Conservation (phyloP, 2,888 invertebrate species). For the Furcula furcula region DNA sequence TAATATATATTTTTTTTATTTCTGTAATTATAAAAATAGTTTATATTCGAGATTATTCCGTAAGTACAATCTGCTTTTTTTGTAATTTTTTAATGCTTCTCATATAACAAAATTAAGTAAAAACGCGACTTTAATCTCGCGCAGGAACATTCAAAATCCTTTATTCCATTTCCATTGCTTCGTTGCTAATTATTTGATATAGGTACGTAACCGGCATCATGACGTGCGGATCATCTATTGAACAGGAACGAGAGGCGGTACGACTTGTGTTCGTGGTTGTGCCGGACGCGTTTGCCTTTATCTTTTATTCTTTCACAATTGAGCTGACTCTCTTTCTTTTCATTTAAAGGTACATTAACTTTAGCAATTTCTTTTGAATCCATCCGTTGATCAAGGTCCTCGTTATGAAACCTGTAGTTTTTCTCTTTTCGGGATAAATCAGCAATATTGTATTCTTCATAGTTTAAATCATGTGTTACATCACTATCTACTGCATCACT, state of each 20-base stretch:
- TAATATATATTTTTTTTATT: no score
- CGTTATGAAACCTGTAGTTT: not conserved
- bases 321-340: not conserved
- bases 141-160: no score
- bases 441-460: no score
- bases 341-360: not conserved
- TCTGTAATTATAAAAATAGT: no score
- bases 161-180: not conserved
- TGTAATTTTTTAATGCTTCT: no score
- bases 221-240: not conserved
- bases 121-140: no score
- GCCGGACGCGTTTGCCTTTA: not conserved
- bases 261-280: not conserved
- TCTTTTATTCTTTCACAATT: not conserved
- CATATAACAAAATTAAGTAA: no score
- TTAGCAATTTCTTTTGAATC: not conserved
- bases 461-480: not conserved
- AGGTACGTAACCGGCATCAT: not conserved
- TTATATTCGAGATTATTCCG: no score
- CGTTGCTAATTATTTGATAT: not conserved
- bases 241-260: not conserved
- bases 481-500: not conserved
- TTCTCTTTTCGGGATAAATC: not conserved
- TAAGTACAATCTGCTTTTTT: no score
- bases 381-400: not conserved